Evolutionary conservation across 2,113 vertebrate genomes (phyloP).

Genomic region (Pseudorectes ferrugineus): DNA sequence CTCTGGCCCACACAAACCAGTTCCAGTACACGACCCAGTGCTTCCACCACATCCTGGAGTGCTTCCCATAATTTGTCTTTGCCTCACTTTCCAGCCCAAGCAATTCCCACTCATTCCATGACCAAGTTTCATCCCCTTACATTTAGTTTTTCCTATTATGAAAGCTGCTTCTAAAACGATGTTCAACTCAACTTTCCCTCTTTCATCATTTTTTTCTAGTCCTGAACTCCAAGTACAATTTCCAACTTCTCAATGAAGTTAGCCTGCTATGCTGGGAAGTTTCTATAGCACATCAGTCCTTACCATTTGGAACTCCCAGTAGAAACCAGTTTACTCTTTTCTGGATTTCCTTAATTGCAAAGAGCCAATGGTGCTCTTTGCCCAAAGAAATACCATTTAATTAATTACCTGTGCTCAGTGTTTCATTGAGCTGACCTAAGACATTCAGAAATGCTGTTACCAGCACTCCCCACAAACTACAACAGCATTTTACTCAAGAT

Average conservation of each 20-base stretch:
- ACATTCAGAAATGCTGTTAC: background rate
- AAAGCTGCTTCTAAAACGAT: background rate
- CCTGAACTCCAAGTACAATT: background rate
- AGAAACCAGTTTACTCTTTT: background rate
- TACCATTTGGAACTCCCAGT: background rate
- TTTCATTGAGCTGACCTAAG: background rate
- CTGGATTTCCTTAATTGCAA: background rate
- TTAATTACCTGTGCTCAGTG: background rate
- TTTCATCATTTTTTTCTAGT: background rate
- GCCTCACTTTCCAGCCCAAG: background rate
- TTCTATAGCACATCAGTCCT: background rate
- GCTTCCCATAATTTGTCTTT: background rate
- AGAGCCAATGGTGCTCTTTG: background rate
- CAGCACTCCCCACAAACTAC: background rate
- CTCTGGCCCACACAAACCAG: background rate
- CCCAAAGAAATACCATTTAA: background rate
- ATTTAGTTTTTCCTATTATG: background rate
- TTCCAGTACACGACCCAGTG: accelerated
- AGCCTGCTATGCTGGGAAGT: background rate
- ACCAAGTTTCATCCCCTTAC: background rate
- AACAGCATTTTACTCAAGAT: background rate
- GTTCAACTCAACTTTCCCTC: background rate
- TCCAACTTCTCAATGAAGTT: background rate
- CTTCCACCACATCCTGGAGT: background rate
- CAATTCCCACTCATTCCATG: background rate